A percentile compares a stretch with the other conserved stretches of the same genome.
phyloP scores from a whole-genome alignment of 2,797 vertebrate species.

The Ispidina picta region DNA sequence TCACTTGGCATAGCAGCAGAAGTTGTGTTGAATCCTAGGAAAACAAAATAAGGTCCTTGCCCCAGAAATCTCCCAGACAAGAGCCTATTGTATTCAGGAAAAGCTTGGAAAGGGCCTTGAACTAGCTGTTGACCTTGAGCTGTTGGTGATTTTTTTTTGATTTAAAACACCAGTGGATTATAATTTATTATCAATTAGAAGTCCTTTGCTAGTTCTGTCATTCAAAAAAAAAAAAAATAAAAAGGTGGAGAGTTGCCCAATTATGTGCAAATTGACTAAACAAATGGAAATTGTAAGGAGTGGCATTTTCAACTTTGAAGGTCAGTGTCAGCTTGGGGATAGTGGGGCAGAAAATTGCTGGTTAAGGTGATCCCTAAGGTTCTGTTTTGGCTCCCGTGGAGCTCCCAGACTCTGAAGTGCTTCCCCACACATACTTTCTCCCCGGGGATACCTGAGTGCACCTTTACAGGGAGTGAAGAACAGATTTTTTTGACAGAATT shows the following conservation, averaged over 20 bases:
- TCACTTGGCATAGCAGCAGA: not conserved
- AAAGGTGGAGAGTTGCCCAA: not conserved
- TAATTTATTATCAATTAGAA: rapidly evolving
- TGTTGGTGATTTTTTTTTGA: not conserved
- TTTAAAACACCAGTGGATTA: not conserved
- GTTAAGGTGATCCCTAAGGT: not conserved
- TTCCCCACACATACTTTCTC: not conserved
- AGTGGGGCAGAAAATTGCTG: not conserved
- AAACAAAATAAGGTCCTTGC: not conserved
- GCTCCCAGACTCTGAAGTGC: not conserved
- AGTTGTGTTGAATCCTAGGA: not conserved
- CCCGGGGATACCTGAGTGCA: not conserved
- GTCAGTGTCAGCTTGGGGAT: not conserved
- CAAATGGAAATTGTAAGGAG: not conserved
- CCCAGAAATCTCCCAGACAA: not conserved
- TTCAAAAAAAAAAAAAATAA: not conserved
- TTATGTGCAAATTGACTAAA: not conserved
- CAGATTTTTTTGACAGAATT: rapidly evolving
- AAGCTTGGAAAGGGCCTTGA: not conserved
- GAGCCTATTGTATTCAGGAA: not conserved
- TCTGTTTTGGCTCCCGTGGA: not conserved
- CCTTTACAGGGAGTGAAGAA: rapidly evolving
- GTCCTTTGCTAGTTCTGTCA: not conserved
- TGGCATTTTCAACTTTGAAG: not conserved
- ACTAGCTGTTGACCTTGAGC: conserved; percentile 26